phyloP scores from a whole-genome alignment of 2,797 vertebrate species.

The Chelmon rostratus region DNA sequence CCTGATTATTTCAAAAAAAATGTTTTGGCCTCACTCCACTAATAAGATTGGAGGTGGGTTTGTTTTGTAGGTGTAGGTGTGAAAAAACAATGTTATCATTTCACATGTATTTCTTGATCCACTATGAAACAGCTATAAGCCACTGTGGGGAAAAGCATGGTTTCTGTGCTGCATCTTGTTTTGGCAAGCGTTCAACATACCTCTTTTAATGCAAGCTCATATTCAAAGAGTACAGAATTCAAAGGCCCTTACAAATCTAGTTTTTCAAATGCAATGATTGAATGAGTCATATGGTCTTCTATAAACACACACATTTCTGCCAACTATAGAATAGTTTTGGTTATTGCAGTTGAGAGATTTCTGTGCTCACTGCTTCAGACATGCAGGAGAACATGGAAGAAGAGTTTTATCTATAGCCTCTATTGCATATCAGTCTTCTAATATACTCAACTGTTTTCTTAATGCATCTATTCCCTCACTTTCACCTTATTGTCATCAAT shows the following conservation, averaged over 20 bases:
- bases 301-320: not conserved
- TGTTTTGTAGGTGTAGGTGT: no score
- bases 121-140: not conserved
- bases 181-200: not conserved
- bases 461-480: slow-evolving; percentile 13
- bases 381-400: not conserved
- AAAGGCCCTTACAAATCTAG: not conserved
- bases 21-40: not conserved
- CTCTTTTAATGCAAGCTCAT: not conserved
- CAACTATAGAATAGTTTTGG: not conserved
- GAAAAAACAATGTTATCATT: not conserved
- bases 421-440: slow-evolving; percentile 16
- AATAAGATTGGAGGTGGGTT: not conserved
- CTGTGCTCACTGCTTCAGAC: not conserved
- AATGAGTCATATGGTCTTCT: not conserved
- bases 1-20: not conserved
- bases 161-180: not conserved
- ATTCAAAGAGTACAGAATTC: not conserved
- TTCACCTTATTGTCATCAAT: slow-evolving; percentile 43
- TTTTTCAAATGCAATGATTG: no score
- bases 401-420: no score
- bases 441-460: slow-evolving; percentile 8
- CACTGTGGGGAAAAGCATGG: not conserved
- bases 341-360: slow-evolving; percentile 10
- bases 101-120: not conserved